Conservation (phyloP, 2,888 invertebrate species). For the Miltochrista miniata region DNA sequence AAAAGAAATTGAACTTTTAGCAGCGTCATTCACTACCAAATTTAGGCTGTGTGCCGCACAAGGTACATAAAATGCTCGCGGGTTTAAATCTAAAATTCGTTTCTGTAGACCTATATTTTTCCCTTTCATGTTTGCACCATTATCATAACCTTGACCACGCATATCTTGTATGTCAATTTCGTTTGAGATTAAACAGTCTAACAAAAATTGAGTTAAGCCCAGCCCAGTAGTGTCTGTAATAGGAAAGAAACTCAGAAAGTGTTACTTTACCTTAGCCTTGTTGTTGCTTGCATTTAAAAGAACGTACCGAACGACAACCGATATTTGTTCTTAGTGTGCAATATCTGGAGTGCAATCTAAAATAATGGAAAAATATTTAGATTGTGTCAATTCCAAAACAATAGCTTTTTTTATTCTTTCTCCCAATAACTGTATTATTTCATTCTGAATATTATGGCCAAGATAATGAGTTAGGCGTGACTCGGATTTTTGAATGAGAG, state of each 20-base stretch:
- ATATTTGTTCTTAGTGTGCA: background rate
- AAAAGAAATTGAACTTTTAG: slow-evolving; percentile 13
- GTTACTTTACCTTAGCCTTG: background rate
- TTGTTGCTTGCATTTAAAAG: background rate
- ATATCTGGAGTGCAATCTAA: background rate
- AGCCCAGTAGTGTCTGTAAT: background rate
- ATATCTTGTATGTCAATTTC: slow-evolving; percentile 16
- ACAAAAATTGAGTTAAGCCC: background rate
- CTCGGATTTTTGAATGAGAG: slow-evolving; percentile 22
- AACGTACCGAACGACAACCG: background rate
- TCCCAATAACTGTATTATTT: background rate
- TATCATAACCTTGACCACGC: slow-evolving; percentile 17
- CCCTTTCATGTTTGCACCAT: background rate
- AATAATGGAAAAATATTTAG: background rate
- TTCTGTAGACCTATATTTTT: slow-evolving; percentile 6
- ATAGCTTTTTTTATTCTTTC: background rate
- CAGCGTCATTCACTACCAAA: slow-evolving; percentile 14
- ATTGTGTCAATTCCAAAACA: background rate
- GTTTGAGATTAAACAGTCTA: background rate
- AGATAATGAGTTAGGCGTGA: slow-evolving; percentile 18
- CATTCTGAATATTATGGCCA: slow-evolving; percentile 38
- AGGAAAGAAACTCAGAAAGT: too few species aligned
- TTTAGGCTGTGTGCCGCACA: slow-evolving; percentile 11
- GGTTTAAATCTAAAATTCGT: slow-evolving; percentile 7
- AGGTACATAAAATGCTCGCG: slow-evolving; percentile 9